Evolutionary conservation across 2,797 vertebrate genomes (phyloP).

Genomic region (Lepilemur septentrionalis): DNA sequence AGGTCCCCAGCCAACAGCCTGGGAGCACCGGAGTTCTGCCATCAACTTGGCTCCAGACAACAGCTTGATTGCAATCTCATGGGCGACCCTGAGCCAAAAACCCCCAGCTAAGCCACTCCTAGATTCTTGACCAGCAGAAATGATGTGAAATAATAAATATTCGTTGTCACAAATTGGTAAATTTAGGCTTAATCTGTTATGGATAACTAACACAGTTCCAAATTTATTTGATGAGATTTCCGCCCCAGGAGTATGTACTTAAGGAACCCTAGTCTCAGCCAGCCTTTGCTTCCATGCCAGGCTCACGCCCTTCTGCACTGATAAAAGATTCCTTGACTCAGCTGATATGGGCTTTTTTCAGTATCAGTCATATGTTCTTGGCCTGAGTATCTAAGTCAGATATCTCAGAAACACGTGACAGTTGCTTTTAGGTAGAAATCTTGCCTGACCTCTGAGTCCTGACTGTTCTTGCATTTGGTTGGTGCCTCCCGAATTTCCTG

Average conservation of each 20-base stretch:
- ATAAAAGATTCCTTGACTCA: not conserved
- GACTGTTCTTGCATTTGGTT: not conserved
- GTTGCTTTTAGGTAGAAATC: not conserved
- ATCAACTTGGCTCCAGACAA: not conserved
- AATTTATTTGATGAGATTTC: not conserved
- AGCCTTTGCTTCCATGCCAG: not conserved
- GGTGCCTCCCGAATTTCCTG: not conserved
- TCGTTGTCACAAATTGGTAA: not conserved
- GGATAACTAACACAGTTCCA: not conserved
- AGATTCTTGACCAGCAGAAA: not conserved
- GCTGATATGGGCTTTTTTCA: not conserved
- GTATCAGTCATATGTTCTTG: not conserved
- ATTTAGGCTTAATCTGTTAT: not conserved
- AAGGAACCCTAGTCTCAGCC: not conserved
- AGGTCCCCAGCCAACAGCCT: not conserved
- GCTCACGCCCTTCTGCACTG: not conserved
- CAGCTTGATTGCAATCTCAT: not conserved
- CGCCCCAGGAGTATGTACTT: not conserved
- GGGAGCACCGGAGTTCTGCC: not conserved
- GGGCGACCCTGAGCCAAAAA: not conserved
- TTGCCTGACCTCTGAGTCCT: not conserved
- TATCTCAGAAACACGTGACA: not conserved
- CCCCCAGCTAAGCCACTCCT: not conserved
- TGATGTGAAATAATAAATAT: not conserved
- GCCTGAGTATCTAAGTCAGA: not conserved